phyloP scores from a whole-genome alignment of 2,113 vertebrate species.

The Antechinus stuartii region DNA sequence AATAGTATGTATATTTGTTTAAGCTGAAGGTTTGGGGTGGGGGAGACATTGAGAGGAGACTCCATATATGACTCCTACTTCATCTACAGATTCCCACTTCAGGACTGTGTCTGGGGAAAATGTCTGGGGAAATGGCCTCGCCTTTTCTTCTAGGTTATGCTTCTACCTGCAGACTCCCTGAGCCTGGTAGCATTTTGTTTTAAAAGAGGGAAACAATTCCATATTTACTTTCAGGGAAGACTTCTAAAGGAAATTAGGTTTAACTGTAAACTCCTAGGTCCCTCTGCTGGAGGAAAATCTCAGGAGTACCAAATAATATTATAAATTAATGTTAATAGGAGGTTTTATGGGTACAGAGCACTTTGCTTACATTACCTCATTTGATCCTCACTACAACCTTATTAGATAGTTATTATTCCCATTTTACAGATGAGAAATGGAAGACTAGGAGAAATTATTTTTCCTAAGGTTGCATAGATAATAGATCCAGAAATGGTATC shows the following conservation, averaged over 20 bases:
- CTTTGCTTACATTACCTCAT: background rate
- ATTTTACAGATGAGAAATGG: background rate
- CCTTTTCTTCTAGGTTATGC: background rate
- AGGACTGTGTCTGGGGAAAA: background rate
- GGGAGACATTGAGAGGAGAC: background rate
- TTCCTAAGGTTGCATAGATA: background rate
- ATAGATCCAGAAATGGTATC: background rate
- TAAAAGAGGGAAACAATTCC: background rate
- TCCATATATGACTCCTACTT: background rate
- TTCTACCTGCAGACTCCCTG: background rate
- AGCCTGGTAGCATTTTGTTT: background rate
- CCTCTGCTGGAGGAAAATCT: slow-evolving; percentile 1
- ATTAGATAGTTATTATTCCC: background rate
- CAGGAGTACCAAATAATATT: background rate
- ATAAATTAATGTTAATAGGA: background rate
- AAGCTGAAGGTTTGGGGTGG: background rate
- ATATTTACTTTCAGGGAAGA: background rate
- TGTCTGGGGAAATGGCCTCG: background rate
- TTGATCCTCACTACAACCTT: background rate
- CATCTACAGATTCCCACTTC: background rate
- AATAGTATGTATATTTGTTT: background rate
- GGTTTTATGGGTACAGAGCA: background rate
- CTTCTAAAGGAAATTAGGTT: background rate
- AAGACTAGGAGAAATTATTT: background rate
- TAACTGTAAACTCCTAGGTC: background rate